Percentiles rank a stretch among this genome's conserved stretches.
phyloP scores from a whole-genome alignment of 2,888 invertebrate species.

The Leucophenga montana region DNA sequence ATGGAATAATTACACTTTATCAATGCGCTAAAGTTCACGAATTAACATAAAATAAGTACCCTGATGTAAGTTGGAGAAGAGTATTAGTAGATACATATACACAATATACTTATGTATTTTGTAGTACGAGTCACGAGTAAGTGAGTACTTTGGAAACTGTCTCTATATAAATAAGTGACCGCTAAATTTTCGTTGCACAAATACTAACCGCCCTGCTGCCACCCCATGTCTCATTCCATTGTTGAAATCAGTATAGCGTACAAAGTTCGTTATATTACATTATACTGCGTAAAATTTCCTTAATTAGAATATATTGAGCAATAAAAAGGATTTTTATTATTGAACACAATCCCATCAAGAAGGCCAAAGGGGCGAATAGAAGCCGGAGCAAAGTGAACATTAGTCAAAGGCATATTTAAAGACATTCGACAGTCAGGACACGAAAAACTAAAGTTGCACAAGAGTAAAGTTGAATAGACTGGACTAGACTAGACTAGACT shows the following conservation, averaged over 20 bases:
- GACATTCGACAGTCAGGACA: conserved; percentile 28
- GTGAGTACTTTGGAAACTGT: too few species aligned
- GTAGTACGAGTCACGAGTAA: too few species aligned
- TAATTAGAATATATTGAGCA: conserved; percentile 71
- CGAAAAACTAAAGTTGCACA: background rate
- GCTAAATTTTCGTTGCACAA: conserved; percentile 26
- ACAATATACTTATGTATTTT: too few species aligned
- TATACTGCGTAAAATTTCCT: conserved; percentile 64
- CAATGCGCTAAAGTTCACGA: conserved; percentile 57
- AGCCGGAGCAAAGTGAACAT: background rate
- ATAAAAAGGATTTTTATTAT: conserved; percentile 69
- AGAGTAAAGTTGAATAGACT: conserved; percentile 21
- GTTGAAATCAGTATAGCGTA: background rate
- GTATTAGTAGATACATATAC: too few species aligned
- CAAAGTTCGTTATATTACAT: conserved; percentile 64
- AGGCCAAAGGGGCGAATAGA: background rate
- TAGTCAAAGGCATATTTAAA: conserved; percentile 31
- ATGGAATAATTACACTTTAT: conserved; percentile 67
- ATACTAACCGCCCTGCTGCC: too few species aligned
- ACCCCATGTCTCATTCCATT: too few species aligned
- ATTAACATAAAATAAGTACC: conserved; percentile 49
- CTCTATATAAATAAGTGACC: background rate
- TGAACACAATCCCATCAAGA: conserved; percentile 40
- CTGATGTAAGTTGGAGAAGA: too few species aligned
- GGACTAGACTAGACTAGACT: conserved; percentile 14